Evolutionary conservation across 2,888 invertebrate species (phyloP), one percentile per base, ranked within the genome.

Genomic region (Thumatha senex): DNA sequence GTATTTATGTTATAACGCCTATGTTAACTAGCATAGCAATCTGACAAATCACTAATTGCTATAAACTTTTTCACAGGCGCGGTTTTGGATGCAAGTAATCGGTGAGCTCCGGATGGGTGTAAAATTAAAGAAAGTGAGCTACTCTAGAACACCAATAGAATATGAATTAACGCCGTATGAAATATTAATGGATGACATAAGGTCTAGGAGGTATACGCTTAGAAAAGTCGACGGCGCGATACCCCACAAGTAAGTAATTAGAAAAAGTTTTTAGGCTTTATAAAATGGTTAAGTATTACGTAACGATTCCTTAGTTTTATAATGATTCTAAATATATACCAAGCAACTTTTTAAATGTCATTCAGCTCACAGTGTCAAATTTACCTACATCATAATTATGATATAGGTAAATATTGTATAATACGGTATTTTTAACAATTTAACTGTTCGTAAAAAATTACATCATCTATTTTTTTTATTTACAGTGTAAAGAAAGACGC

Each of bases 91-190:
- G 82, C 98, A 98, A 93, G 98, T 98, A 40, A 98, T 98, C 81
- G 95, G 96, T 62, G 97, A 98, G 82, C 92, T 99, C 53, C 92
- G 98, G 46, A 95, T 96, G 82, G 98, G 98, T 18, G 98, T 98
- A 8, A 96, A 98, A 81, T 92, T 99, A 81, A 98, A 98, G 92
- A 98, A 98, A 86, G 92, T 96, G 29, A 94, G 95, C 80, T 93
- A 93, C 80, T 94, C 95, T 56, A 92, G 95, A 73, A 94, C 96
- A 10, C 96, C 96, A 8, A 95, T 96, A 56, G 98, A 98, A 84
- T 98, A 96, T 85, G 98, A 98, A 85, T 89, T 98, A 70, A 99
- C 98, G 40, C 98, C 98, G 11, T 98, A 98, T 79, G 98, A 99
- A 91, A 98, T 98, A 77, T 93, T 99, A 50, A 97, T 99, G 96